Evolutionary conservation across 2,888 invertebrate genomes (phyloP).

Genomic region (Troides helena): DNA sequence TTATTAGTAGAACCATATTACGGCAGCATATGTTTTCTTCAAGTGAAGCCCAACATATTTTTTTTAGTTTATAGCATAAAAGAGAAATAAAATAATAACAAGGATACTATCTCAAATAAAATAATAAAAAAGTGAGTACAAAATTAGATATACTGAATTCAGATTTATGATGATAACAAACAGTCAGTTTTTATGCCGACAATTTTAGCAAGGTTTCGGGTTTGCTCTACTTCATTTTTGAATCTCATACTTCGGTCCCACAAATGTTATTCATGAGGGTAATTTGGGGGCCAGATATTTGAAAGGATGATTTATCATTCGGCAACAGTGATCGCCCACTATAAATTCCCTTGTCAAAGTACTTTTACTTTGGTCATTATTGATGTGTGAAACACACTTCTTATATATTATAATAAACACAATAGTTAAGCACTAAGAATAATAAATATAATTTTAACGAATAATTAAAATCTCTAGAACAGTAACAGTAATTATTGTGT

Average conservation of each 20-base stretch:
- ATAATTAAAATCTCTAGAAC: no score
- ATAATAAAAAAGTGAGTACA: neutral
- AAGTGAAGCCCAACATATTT: no score
- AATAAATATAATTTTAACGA: no score
- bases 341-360: conserved; percentile 15
- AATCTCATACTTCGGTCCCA: conserved; percentile 24
- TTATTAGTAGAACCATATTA: no score
- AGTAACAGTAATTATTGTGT: no score
- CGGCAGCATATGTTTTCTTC: no score
- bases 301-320: conserved; percentile 27
- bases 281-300: conserved; percentile 26
- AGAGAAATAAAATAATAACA: no score
- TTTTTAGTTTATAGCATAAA: no score
- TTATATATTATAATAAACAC: neutral
- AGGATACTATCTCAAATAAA: no score
- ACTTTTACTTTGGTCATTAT: conserved; percentile 4
- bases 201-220: conserved; percentile 7
- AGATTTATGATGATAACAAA: neutral
- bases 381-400: neutral
- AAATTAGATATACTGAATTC: neutral
- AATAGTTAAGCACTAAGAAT: no score
- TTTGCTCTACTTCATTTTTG: conserved; percentile 15
- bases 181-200: neutral
- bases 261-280: conserved; percentile 28
- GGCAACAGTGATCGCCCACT: conserved; percentile 18